Percentiles rank a stretch among this genome's conserved stretches.
phyloP scores from a whole-genome alignment of 53 echinoderm and acorn worm genomes.

The Apostichopus leukothele region DNA sequence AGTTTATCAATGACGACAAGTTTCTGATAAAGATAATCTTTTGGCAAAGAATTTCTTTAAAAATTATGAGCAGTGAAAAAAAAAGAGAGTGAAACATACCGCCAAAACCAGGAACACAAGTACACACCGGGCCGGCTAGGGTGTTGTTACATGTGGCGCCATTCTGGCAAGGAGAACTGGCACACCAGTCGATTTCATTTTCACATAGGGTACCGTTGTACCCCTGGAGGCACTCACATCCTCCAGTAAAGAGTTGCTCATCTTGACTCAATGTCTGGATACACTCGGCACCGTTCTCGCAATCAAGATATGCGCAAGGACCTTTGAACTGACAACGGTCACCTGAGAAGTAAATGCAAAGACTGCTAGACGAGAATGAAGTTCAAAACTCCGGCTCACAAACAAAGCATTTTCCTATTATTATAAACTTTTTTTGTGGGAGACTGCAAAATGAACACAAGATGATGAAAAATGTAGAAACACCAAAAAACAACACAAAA shows the following conservation, averaged over 20 bases:
- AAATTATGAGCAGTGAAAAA: too few relatives aligned
- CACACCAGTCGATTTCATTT: constrained; percentile 87
- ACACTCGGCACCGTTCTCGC: constrained; percentile 75
- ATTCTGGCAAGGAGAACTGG: constrained; percentile 69
- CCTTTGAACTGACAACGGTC: constrained; percentile 69
- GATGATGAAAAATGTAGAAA: too few relatives aligned
- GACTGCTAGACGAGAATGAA: too few relatives aligned
- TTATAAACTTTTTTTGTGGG: too few relatives aligned
- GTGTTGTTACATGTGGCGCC: constrained; percentile 72
- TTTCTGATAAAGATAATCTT: too few relatives aligned
- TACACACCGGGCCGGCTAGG: constrained; percentile 51
- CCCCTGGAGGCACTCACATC: constrained; percentile 72
- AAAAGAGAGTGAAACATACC: constrained; percentile 49
- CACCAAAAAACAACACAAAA: too few relatives aligned
- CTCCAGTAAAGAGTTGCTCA: constrained; percentile 45
- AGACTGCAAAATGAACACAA: too few relatives aligned
- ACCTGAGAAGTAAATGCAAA: constrained; percentile 44
- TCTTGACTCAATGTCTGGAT: constrained; percentile 50
- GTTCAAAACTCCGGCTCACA: too few relatives aligned
- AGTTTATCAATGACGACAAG: too few relatives aligned
- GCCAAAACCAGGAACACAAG: constrained; percentile 70
- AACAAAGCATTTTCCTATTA: too few relatives aligned
- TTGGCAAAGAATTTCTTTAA: too few relatives aligned
- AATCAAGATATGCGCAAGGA: constrained; percentile 62
- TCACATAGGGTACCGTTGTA: constrained; percentile 80